Conservation (phyloP, 2,888 invertebrate genomes). For the Eristalis arbustorum region DNA sequence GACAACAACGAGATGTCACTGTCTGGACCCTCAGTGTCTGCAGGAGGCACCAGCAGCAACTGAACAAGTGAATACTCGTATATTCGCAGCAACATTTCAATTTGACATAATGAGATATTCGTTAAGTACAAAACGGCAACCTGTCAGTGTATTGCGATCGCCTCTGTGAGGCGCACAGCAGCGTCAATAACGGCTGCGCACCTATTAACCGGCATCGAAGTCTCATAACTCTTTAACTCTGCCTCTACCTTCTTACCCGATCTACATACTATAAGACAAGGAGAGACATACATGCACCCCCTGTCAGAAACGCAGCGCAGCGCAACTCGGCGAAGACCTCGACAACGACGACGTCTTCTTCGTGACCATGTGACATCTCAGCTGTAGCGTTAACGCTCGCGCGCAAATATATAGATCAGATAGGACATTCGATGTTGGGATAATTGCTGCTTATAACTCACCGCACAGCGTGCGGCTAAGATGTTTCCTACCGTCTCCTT, state of each 20-base stretch:
- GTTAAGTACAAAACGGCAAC: slow-evolving; percentile 66
- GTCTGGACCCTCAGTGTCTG: slow-evolving; percentile 54
- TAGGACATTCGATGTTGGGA: slow-evolving; percentile 69
- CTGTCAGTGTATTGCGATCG: slow-evolving; percentile 43
- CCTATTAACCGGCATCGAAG: slow-evolving; percentile 57
- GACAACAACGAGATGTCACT: slow-evolving; percentile 67
- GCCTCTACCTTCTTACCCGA: background rate
- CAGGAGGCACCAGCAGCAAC: slow-evolving; percentile 23
- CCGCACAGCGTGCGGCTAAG: slow-evolving; percentile 57
- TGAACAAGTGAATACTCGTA: slow-evolving; percentile 70
- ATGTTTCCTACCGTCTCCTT: background rate
- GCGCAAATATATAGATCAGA: slow-evolving; percentile 70
- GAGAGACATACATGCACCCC: slow-evolving; percentile 9
- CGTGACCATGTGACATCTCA: slow-evolving; percentile 68
- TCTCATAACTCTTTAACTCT: slow-evolving; percentile 51
- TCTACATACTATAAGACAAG: slow-evolving; percentile 11
- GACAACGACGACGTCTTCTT: slow-evolving; percentile 49
- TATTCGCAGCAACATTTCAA: slow-evolving; percentile 78
- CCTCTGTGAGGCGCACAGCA: slow-evolving; percentile 49
- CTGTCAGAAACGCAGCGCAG: background rate
- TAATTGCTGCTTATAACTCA: slow-evolving; percentile 71
- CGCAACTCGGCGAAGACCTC: background rate
- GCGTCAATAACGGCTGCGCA: slow-evolving; percentile 38
- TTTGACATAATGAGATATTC: slow-evolving; percentile 79
- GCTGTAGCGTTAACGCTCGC: slow-evolving; percentile 64